phyloP scores from a whole-genome alignment of 92 coral and sea anemone species.

The Isaurus tuberculatus region DNA sequence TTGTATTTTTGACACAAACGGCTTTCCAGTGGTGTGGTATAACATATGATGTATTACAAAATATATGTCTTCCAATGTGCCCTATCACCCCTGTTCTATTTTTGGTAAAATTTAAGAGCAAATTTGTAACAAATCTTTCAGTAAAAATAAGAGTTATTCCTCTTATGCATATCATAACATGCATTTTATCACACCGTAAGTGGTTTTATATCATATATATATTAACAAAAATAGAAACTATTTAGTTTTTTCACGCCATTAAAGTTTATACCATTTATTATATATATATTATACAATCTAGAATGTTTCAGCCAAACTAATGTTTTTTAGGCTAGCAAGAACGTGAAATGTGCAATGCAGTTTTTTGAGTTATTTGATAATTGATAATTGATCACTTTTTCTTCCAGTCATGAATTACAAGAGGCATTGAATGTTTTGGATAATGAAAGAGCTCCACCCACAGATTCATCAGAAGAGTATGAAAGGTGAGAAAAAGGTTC shows the following conservation, averaged over 20 bases:
- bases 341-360: slow-evolving; percentile 6
- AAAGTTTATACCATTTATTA: neutral
- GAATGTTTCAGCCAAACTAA: slow-evolving; percentile 1
- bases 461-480: neutral
- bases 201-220: no score
- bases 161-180: no score
- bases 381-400: neutral
- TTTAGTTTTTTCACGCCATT: neutral
- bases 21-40: neutral
- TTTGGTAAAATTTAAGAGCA: no score
- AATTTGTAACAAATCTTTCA: no score
- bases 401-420: slow-evolving; percentile 12
- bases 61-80: no score
- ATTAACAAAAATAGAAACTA: no score
- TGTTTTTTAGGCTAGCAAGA: neutral
- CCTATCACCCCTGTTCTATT: no score
- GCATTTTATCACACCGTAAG: no score
- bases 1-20: neutral
- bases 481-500: slow-evolving; percentile 14
- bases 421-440: slow-evolving; percentile 2
- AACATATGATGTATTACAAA: neutral
- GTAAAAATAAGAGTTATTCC: no score
- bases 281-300: neutral
- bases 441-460: neutral
- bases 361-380: neutral